A percentile compares a stretch with the other conserved stretches of the same genome.
Evolutionary conservation across 2,113 vertebrate species (phyloP).

Genomic region (Murina feae): DNA sequence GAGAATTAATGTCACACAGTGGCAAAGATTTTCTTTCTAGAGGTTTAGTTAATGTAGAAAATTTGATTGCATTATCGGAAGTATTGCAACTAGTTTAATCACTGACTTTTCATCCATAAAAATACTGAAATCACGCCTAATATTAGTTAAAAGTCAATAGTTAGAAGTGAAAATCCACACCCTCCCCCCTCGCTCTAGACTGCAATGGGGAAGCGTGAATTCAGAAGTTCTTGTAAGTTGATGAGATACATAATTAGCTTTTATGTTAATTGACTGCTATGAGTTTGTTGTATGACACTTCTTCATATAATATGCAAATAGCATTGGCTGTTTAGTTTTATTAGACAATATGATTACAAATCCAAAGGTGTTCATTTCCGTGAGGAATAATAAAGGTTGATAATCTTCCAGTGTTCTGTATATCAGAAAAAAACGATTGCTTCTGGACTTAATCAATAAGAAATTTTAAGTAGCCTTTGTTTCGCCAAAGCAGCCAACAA

Average conservation of each 20-base stretch:
- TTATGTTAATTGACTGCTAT: conserved; percentile 87
- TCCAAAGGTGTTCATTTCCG: conserved; percentile 79
- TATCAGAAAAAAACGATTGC: conserved; percentile 50
- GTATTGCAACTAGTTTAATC: conserved; percentile 72
- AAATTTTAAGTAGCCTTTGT: conserved; percentile 36
- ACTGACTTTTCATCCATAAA: conserved; percentile 79
- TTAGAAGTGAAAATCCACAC: conserved; percentile 81
- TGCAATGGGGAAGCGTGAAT: conserved; percentile 83
- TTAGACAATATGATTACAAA: conserved; percentile 86
- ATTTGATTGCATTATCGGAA: conserved; percentile 45
- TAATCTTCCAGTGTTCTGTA: conserved; percentile 72
- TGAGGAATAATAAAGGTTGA: conserved; percentile 77
- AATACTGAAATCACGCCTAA: conserved; percentile 78
- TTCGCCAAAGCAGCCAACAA: background rate
- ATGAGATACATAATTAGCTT: conserved; percentile 88
- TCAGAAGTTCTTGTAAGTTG: conserved; percentile 83
- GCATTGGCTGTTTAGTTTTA: conserved; percentile 83
- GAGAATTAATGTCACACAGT: conserved; percentile 50
- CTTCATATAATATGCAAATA: conserved; percentile 90
- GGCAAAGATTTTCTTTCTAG: conserved; percentile 55
- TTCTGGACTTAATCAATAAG: conserved; percentile 75
- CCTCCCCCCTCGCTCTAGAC: conserved; percentile 82
- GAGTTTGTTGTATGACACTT: conserved; percentile 85
- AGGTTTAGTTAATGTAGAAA: conserved; percentile 45
- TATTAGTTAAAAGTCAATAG: conserved; percentile 85